Conservation (phyloP, 2,888 invertebrate species). For the Darwinula stevensoni region DNA sequence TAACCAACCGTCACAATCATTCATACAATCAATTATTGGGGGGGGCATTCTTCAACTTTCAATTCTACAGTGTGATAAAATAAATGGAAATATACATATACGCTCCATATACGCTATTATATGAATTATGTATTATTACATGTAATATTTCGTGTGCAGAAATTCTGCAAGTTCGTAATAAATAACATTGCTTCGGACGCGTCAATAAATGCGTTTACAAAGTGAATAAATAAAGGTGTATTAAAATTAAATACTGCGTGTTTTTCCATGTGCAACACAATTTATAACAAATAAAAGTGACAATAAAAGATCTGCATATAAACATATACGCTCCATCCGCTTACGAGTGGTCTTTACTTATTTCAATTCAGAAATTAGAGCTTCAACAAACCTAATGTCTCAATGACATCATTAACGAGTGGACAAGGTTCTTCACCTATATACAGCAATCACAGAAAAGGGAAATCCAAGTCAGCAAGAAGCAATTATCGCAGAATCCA, state of each 20-base stretch:
- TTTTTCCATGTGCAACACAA: slow-evolving; percentile 2
- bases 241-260: slow-evolving; percentile 2
- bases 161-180: slow-evolving; percentile 2
- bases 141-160: slow-evolving; percentile 2
- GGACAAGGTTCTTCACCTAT: slow-evolving; percentile 1
- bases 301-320: slow-evolving; percentile 2
- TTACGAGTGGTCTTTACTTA: slow-evolving; percentile 2
- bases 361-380: slow-evolving; percentile 2
- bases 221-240: slow-evolving; percentile 2
- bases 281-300: slow-evolving; percentile 2
- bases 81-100: slow-evolving; percentile 2
- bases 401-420: slow-evolving; percentile 2
- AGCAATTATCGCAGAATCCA: slow-evolving; percentile 2
- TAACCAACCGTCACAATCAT: slow-evolving; percentile 2
- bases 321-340: slow-evolving; percentile 2
- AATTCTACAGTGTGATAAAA: slow-evolving; percentile 1
- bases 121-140: slow-evolving; percentile 2
- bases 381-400: slow-evolving; percentile 2
- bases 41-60: slow-evolving; percentile 2
- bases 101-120: slow-evolving; percentile 2
- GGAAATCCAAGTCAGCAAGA: slow-evolving; percentile 2
- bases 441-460: slow-evolving; percentile 2
- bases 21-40: slow-evolving; percentile 1
- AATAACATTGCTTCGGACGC: slow-evolving; percentile 2
- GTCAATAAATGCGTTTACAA: slow-evolving; percentile 2